Base-by-base conservation (phyloP, 2,113 vertebrate genomes). In the Addax nasomaculatus region DNA sequence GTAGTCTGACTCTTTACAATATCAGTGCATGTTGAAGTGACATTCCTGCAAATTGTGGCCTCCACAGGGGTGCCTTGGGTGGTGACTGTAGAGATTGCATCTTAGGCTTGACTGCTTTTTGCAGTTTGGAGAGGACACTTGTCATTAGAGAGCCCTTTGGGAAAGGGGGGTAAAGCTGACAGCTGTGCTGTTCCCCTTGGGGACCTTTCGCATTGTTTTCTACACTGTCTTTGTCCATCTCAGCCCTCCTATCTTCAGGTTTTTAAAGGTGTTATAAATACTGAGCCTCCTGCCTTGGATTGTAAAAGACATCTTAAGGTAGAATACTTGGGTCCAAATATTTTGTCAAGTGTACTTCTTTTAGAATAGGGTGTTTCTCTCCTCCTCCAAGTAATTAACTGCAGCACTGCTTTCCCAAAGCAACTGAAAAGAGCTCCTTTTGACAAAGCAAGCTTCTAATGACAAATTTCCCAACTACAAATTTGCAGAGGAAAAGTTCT, bases 401-500 rank as follows among this genome's bases (percentile, higher is more conserved):
- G 3, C 12, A 53, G 23, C 39, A 39, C 49, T 85, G 17, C 17
- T 70, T 30, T 90, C 79, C 83, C 62, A 91, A 64, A 93, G 62
- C 78, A 25, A 14, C 23, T 60, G 67, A 93, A 88, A 86, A 90
- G 64, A 93, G 33, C 84, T 95, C 81, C 55, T 95, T 96, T 96
- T 97, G 93, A 96, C 89, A 94, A 95, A 98, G 67, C 47, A 89
- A 86, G 53, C 62, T 67, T 58, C 79, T 86, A 5, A 58, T 86
- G 95, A 83, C 78, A 95, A 84, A 57, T 91, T 96, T 97, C 76
- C 85, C 85, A 93, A 36, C 85, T 96, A 58, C 39, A 96, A 84
- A 57, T 96, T 96, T 96, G 55, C 47, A 95, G 94, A 94, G 97
- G 98, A 86, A 96, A 98, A 97, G 87, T 98, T 90, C 86, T 96